These are phyloP conservation scores for Basileuterus tristriatus DNA, from an alignment of 2,797 vertebrate species.

Conservation along the genomic window DNA sequence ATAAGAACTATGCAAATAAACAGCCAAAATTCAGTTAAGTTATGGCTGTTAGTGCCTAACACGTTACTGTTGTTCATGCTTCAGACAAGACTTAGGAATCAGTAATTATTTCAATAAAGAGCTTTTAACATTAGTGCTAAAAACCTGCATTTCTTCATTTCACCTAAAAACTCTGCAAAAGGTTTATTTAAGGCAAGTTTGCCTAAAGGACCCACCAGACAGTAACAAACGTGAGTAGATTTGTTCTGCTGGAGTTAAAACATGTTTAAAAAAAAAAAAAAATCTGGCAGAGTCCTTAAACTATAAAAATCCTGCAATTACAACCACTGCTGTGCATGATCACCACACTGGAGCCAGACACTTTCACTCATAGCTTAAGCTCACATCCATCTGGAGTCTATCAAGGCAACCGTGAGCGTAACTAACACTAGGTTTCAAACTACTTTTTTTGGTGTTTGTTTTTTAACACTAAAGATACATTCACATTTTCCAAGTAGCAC, in stretches of 20 bases:
- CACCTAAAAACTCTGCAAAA: constrained; percentile 53
- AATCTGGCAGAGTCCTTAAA: constrained; percentile 78
- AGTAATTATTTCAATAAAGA: constrained; percentile 41
- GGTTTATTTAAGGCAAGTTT: constrained; percentile 74
- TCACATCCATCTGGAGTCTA: constrained; percentile 93
- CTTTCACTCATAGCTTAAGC: constrained; percentile 80
- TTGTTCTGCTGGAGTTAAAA: constrained; percentile 80
- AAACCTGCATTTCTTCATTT: constrained; percentile 68
- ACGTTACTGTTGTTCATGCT: constrained; percentile 5
- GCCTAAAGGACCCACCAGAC: constrained; percentile 82
- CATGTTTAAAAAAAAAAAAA: constrained; percentile 66
- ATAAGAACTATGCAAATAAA: constrained; percentile 49
- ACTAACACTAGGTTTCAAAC: constrained; percentile 77
- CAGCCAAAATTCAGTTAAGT: constrained; percentile 29
- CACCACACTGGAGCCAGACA: constrained; percentile 88
- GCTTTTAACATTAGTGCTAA: constrained; percentile 41
- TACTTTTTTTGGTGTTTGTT: constrained; percentile 62
- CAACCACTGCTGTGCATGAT: constrained; percentile 86
- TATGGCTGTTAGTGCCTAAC: constrained; percentile 10
- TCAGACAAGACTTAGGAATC: constrained; percentile 42
- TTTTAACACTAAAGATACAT: constrained; percentile 70
- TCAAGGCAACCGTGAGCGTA: constrained; percentile 81
- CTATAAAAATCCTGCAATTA: constrained; percentile 88
- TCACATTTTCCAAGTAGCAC: constrained; percentile 56
- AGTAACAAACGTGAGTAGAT: constrained; percentile 79